Evolutionary conservation across 2,797 vertebrate genomes (phyloP).

Genomic region (Cuculus canorus): DNA sequence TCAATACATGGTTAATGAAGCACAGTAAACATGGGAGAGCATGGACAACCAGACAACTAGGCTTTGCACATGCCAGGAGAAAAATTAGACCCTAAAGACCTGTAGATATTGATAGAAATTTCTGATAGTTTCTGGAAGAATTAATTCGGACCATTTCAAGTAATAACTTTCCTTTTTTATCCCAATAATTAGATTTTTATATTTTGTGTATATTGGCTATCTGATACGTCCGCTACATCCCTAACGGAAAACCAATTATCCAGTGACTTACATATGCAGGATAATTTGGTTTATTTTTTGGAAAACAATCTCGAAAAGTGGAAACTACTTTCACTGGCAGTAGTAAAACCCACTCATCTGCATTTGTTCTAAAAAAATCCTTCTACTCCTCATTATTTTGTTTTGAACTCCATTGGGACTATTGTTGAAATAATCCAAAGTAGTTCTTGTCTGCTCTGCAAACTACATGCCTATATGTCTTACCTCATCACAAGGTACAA

Average conservation of each 20-base stretch:
- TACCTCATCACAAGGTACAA: not conserved
- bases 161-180: not conserved
- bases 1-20: not conserved
- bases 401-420: not conserved
- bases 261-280: not conserved
- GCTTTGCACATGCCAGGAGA: not conserved
- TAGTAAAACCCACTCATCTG: not conserved
- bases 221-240: not conserved
- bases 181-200: not conserved
- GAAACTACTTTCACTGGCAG: not conserved
- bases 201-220: not conserved
- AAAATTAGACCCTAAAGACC: not conserved
- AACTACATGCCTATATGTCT: not conserved
- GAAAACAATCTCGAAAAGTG: not conserved
- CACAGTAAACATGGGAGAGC: not conserved
- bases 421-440: not conserved
- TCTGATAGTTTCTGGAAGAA: not conserved
- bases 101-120: not conserved
- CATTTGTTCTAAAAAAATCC: not conserved
- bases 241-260: not conserved
- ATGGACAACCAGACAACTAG: not conserved
- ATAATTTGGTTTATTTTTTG: not conserved
- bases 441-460: not conserved
- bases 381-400: not conserved
- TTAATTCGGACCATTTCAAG: not conserved